Evolutionary conservation across 2,113 vertebrate genomes (phyloP), one percentile per base, ranked within the genome.

Genomic region (Hippocampus mohnikei): DNA sequence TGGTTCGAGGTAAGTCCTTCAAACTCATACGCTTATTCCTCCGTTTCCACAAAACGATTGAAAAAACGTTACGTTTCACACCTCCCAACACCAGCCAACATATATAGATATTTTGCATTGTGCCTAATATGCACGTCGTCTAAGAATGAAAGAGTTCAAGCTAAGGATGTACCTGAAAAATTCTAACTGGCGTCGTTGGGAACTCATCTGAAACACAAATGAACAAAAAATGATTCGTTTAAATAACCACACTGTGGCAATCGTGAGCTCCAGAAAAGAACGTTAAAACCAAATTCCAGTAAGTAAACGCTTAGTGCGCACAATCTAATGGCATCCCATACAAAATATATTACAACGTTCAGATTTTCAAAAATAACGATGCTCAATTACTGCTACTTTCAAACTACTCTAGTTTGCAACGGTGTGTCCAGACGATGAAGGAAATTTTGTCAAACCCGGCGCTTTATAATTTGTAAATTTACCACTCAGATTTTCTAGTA

Each of bases 1-100:
- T 73, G 27, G 27, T 67, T 60, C 58, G 27, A 2, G 75, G 80
- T 88, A 72, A 84, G 82, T 80, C 44, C 5, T 60, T 7, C 12
- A 40, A 62, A 21, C 5, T 21, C 42, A 3, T 33, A 60, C 27
- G 13, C 1, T 6, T 8, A 16, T 29, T 16, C 1, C 13, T 2
- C 0, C 1, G 27, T 33, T 18, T 60, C 18, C 6, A 8, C 18
- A 58, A 13, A 33, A 20, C 27, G 2, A 16, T 15, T 58, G 23
- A 29, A 33, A 12, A 58, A 5, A 6, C 25, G 20, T 27, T 58
- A 33, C 3, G 2, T 60, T 60, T 33, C 2, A 33, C 27, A 18
- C 15, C 15, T 25, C 1, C 5, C 7, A 5, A 4, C n/a, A 29
- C 2, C 5, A 59, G 5, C 15, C 7, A 2, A 23, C 62, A 7